phyloP scores from a whole-genome alignment of 2,113 vertebrate genomes.

The Trinectes maculatus region DNA sequence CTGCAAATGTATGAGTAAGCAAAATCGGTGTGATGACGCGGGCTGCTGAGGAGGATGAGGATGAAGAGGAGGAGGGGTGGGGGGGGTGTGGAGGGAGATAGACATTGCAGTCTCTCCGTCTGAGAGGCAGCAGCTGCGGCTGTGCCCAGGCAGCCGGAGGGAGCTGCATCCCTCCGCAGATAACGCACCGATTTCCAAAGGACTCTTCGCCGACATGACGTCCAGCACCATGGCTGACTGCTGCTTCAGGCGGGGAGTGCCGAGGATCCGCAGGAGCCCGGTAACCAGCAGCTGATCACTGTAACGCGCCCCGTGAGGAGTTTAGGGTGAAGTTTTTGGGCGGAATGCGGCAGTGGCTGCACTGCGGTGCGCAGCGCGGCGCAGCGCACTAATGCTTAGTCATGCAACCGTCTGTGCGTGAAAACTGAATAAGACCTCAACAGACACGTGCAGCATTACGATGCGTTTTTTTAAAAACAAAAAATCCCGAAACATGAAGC shows the following conservation, averaged over 20 bases:
- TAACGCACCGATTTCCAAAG: conserved; percentile 19
- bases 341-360: conserved; percentile 74
- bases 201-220: conserved; percentile 57
- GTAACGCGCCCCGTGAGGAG: conserved; percentile 68
- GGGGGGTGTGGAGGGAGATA: conserved; percentile 37
- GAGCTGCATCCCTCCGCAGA: conserved; percentile 33
- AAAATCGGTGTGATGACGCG: conserved; percentile 65
- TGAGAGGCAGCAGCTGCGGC: conserved; percentile 61
- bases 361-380: conserved; percentile 59
- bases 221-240: conserved; percentile 81
- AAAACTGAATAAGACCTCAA: background rate
- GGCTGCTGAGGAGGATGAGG: conserved; percentile 23
- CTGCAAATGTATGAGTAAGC: conserved; percentile 69
- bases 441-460: background rate
- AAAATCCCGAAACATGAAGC: background rate
- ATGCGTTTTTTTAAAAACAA: conserved; percentile 21
- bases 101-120: conserved; percentile 57
- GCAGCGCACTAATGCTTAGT: conserved; percentile 78
- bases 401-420: conserved; percentile 48
- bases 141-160: conserved; percentile 30
- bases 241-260: conserved; percentile 76
- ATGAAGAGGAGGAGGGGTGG: conserved; percentile 25
- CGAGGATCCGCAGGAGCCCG: conserved; percentile 85
- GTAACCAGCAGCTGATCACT: conserved; percentile 81
- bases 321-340: conserved; percentile 79